Evolutionary conservation across 1,140 invertebrate genomes (phyloP).

Genomic region (Harlomillsia oculata): DNA sequence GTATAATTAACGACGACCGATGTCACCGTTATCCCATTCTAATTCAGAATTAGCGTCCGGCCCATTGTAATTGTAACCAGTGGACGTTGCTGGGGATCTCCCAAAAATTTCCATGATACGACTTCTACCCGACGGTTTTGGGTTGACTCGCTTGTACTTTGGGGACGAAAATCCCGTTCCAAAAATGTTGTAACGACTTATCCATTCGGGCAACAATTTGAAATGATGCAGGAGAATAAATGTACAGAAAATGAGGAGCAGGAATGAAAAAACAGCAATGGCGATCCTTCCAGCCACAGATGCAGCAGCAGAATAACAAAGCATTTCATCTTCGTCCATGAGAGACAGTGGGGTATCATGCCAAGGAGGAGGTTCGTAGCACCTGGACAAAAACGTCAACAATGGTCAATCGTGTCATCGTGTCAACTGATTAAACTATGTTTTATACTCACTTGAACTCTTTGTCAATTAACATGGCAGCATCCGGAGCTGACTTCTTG

Average conservation of each 20-base stretch:
- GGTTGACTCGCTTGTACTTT: constrained; percentile 24
- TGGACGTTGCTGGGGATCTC: not conserved
- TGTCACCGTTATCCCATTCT: constrained; percentile 33
- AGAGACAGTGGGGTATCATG: constrained; percentile 7
- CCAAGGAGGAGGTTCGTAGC: constrained; percentile 6
- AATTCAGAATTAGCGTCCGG: constrained; percentile 12
- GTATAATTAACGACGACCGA: constrained; percentile 3
- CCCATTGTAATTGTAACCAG: not conserved
- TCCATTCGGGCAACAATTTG: constrained; percentile 20
- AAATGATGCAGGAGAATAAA: constrained; percentile 19
- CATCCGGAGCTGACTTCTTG: constrained; percentile 5
- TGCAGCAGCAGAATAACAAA: constrained; percentile 25
- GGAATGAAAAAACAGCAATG: constrained; percentile 21
- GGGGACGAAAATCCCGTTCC: constrained; percentile 11
- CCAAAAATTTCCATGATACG: constrained; percentile 9
- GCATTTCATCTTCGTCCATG: constrained; percentile 22
- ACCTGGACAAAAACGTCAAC: not conserved
- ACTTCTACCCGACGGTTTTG: constrained; percentile 11
- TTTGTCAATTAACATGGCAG: constrained; percentile 18
- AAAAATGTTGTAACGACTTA: constrained; percentile 19
- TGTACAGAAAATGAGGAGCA: constrained; percentile 12
- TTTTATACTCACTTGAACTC: constrained; percentile 22
- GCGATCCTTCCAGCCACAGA: constrained; percentile 21
- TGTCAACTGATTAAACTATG: not conserved
- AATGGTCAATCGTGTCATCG: no score